phyloP scores from a whole-genome alignment of 2,113 vertebrate genomes.

The Stegostoma tigrinum region DNA sequence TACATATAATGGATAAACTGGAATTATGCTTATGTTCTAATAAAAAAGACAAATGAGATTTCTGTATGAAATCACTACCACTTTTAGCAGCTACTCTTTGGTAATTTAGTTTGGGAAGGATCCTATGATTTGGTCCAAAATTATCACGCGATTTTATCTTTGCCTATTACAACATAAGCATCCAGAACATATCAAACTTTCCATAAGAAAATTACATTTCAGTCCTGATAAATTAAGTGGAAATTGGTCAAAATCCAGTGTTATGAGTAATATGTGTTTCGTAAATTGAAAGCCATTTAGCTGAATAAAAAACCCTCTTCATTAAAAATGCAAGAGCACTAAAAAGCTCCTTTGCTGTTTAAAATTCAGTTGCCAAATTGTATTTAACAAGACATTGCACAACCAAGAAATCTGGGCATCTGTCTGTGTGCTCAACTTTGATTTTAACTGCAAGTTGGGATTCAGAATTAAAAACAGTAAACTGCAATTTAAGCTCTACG shows the following conservation, averaged over 20 bases:
- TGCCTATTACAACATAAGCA: background rate
- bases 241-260: conserved; percentile 22
- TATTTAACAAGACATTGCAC: background rate
- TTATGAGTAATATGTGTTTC: background rate
- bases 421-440: background rate
- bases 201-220: conserved; percentile 16
- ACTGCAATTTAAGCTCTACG: background rate
- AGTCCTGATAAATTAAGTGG: conserved; percentile 15
- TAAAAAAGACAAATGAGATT: background rate
- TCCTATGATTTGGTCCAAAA: background rate
- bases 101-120: conserved; percentile 1
- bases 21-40: background rate
- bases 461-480: background rate
- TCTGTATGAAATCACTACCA: background rate
- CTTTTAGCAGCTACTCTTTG: background rate
- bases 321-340: background rate
- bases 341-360: background rate
- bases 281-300: background rate
- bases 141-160: background rate
- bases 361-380: background rate
- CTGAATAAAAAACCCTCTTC: background rate
- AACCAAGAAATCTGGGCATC: background rate
- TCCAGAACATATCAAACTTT: conserved; percentile 3
- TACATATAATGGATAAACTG: no score
- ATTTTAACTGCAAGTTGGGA: background rate